Evolutionary conservation across 2,797 vertebrate species (phyloP), one percentile per base, ranked within the genome.

Genomic region (Eupleurogrammus muticus): DNA sequence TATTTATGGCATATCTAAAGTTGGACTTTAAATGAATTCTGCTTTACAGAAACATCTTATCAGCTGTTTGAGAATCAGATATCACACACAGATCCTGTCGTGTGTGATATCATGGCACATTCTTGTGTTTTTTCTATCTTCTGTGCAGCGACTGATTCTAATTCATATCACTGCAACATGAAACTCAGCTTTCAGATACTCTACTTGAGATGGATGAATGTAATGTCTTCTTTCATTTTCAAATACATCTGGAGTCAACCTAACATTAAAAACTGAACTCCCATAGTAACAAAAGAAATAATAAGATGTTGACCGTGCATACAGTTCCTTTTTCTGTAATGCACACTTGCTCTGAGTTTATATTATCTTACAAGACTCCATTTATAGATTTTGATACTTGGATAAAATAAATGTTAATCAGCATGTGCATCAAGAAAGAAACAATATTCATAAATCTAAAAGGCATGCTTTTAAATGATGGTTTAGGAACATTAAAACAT

Each of bases 21-120:
- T 17, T 24, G 11, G n/a, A 38, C 19, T 74, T 52, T n/a, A 42
- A 69, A 35, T 61, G 1, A 44, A 63, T 38, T 17, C 48, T 58
- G 51, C 14, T 73, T 70, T 16, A 70, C 12, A 35, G 48, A 57
- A 66, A 44, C 8, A 4, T 51, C 9, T 4, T 14, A 48, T n/a
- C 12, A 2, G 16, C 13, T n/a, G 20, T 12, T 47, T 28, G 10
- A n/a, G 9, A 51, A 23, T 24, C 23, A 19, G 36, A n/a, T 42
- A 44, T 32, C 16, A 42, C n/a, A n/a, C n/a, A n/a, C n/a, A n/a
- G n/a, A n/a, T n/a, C n/a, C n/a, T n/a, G n/a, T n/a, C n/a, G n/a
- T n/a, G n/a, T 44, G 40, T 9, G 40, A 16, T 40, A 7, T 44
- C 5, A 16, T n/a, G 40, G 1, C 5, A 12, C 8, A 5, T 16